phyloP scores from a whole-genome alignment of 2,113 vertebrate genomes.

The Ibidorhyncha struthersii region DNA sequence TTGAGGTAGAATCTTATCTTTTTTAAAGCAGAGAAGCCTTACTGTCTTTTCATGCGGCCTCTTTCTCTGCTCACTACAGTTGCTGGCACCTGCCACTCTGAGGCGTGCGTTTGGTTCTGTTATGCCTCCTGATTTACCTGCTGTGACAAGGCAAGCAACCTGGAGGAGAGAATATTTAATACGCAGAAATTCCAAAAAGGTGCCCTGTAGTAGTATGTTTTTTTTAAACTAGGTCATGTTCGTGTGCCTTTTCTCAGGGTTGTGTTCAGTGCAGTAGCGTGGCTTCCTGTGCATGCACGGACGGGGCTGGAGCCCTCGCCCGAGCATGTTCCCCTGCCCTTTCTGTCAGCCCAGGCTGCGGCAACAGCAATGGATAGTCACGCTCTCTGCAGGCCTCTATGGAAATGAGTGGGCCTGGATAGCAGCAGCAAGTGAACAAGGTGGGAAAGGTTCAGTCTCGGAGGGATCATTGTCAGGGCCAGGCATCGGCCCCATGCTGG shows the following conservation, averaged over 20 bases:
- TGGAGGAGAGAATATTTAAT: background rate
- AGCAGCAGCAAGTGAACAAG: background rate
- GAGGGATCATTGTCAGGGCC: background rate
- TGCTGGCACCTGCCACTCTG: background rate
- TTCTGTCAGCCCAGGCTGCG: rapidly evolving
- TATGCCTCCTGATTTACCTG: background rate
- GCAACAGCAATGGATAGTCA: background rate
- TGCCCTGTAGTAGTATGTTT: background rate
- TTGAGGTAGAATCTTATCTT: background rate
- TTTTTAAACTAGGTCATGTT: background rate
- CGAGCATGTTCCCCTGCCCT: background rate
- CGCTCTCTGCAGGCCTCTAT: rapidly evolving
- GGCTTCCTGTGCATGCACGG: background rate
- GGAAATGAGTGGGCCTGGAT: background rate
- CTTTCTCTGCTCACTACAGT: background rate
- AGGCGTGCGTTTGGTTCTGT: background rate
- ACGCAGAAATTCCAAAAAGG: background rate
- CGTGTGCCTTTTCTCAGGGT: background rate
- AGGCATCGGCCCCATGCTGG: background rate
- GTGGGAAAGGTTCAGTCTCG: background rate
- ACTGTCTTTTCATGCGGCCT: background rate
- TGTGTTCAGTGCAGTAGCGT: background rate
- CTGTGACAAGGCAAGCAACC: background rate
- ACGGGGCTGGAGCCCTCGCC: background rate
- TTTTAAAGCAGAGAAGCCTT: background rate